Evolutionary conservation across 2,888 invertebrate genomes (phyloP).

Genomic region (Oxyscelio sp.): DNA sequence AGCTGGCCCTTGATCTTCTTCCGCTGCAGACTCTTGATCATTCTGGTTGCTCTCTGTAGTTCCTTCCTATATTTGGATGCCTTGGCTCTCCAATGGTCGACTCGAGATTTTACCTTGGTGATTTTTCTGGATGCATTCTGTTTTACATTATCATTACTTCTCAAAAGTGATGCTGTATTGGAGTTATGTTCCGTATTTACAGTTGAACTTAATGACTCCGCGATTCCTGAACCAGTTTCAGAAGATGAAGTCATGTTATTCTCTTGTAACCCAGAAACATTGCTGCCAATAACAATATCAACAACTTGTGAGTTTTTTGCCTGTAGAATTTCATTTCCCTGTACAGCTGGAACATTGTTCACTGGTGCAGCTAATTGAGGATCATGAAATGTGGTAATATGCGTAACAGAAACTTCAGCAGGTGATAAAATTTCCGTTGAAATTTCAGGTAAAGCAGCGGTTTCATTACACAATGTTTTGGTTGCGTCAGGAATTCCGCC

Average conservation of each 20-base stretch:
- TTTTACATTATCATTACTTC: background rate
- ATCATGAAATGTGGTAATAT: background rate
- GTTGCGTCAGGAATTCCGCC: background rate
- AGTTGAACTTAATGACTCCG: background rate
- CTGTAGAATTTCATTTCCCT: background rate
- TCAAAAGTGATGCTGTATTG: background rate
- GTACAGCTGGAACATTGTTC: slow-evolving; percentile 1
- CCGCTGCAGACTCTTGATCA: background rate
- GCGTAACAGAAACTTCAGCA: background rate
- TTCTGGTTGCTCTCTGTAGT: background rate
- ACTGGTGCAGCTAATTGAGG: background rate
- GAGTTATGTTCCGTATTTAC: background rate
- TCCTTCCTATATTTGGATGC: background rate
- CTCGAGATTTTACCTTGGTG: background rate
- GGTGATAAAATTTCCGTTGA: background rate
- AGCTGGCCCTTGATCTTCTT: background rate
- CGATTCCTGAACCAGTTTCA: background rate
- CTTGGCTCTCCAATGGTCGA: background rate
- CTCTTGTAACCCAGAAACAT: background rate
- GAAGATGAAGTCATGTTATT: background rate
- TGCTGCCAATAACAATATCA: background rate
- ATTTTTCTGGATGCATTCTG: background rate
- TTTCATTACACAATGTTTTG: background rate
- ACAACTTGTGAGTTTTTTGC: background rate
- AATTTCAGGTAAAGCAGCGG: background rate